Conservation (phyloP, 2,888 invertebrate genomes). For the Chymomyza amoena region DNA sequence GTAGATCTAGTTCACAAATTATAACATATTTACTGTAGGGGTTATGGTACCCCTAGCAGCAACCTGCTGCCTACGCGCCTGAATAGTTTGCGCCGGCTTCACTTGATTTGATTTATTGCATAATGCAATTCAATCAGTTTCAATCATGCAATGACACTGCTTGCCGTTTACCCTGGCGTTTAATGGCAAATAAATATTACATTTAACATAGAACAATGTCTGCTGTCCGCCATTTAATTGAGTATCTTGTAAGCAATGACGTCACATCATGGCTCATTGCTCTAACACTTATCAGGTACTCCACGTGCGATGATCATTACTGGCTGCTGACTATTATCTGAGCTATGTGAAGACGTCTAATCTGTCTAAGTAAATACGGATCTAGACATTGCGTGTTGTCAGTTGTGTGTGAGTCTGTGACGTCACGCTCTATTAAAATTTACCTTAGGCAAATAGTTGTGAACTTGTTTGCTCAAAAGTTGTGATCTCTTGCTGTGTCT, state of each 20-base stretch:
- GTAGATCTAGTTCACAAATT: too few species aligned
- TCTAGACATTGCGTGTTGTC: background rate
- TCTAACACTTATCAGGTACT: background rate
- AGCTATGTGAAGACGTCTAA: slow-evolving; percentile 26
- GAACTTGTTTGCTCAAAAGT: background rate
- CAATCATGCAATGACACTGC: background rate
- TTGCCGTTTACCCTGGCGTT: background rate
- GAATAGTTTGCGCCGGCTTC: background rate
- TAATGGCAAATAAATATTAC: background rate
- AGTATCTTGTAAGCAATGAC: background rate
- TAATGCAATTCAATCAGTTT: slow-evolving; percentile 8
- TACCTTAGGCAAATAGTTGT: background rate
- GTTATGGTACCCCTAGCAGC: too few species aligned
- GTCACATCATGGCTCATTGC: background rate
- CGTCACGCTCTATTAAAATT: slow-evolving; percentile 19
- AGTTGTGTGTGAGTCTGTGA: slow-evolving; percentile 2
- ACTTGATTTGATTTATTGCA: background rate
- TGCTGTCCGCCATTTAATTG: background rate
- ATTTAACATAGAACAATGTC: background rate
- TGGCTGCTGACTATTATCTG: slow-evolving; percentile 46
- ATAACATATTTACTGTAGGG: too few species aligned
- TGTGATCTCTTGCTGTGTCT: background rate
- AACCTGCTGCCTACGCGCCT: too few species aligned
- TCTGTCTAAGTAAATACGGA: slow-evolving; percentile 13
- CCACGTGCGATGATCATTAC: background rate